Evolutionary conservation across 2,797 vertebrate genomes (phyloP), one percentile per base, ranked within the genome.

Genomic region (Gastrophryne carolinensis): DNA sequence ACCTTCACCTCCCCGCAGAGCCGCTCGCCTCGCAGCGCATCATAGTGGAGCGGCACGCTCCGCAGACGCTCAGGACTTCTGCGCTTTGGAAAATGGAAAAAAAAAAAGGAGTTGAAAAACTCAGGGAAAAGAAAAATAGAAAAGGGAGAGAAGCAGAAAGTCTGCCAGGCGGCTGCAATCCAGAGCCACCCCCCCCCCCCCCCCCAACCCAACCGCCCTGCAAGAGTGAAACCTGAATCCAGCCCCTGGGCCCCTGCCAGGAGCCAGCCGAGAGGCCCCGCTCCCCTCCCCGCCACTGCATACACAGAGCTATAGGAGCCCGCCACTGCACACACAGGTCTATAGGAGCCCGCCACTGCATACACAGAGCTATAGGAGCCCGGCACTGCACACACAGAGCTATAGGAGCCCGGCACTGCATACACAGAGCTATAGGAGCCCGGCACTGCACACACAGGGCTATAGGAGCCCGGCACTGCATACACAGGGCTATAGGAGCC

Each of bases 1-100:
- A 73, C 71, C 71, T 73, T 73, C 71, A 72, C 29, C 29, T 62
- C 32, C 70, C 57, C 30, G 4, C 44, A 6, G 21, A 54, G 34
- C 10, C 68, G n/a, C 2, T n/a, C n/a, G n/a, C 56, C 13, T 26
- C 6, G 5, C 47, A 6, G 26, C 60, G 13, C 71, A 41, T 62
- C 30, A 26, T 73, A 63, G 60, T 37, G 71, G 41, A 41, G 19
- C n/a, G n/a, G n/a, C 17, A 4, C 9, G 15, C 4, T 12, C 9
- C 56, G 68, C 70, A 32, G 23, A 27, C n/a, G 15, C 17, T n/a
- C 41, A 23, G 11, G 7, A 68, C 23, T 30, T 21, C 30, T 34
- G 37, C 35, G 70, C 57, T 61, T 52, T 35, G 69, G 56, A 47
- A 60, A n/a, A n/a, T n/a, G n/a, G n/a, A n/a, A n/a, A n/a, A n/a